These are phyloP conservation scores for Melanchra persicariae DNA, from an alignment of 2,888 invertebrate species.

Conservation along the genomic window DNA sequence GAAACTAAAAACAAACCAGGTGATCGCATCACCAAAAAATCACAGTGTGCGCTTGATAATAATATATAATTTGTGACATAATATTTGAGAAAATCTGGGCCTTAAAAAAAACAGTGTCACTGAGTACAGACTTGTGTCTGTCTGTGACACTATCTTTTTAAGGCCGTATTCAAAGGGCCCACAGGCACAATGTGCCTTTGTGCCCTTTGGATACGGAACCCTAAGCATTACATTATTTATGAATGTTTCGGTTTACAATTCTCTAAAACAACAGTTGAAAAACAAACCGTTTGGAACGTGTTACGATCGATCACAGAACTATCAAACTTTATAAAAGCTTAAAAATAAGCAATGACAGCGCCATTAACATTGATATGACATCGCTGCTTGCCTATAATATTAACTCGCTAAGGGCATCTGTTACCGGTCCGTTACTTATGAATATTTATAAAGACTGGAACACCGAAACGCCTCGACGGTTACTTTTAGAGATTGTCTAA, in stretches of 20 bases:
- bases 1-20: no score
- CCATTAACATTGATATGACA: conserved; percentile 48
- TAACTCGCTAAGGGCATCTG: conserved; percentile 34
- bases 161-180: no score
- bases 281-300: conserved; percentile 6
- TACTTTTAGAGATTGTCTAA: no score
- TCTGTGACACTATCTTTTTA: no score
- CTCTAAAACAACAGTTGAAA: conserved; percentile 7
- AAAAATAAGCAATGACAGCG: conserved; percentile 43
- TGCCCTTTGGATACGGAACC: background rate
- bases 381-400: conserved; percentile 30
- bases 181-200: no score
- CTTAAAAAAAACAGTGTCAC: background rate
- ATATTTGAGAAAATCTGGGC: background rate
- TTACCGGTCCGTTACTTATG: conserved; percentile 51
- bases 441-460: conserved; percentile 47
- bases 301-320: conserved; percentile 52
- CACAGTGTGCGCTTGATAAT: no score
- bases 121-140: no score
- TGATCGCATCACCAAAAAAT: no score
- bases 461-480: background rate
- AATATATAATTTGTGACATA: background rate
- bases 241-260: conserved; percentile 3
- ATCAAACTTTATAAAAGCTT: conserved; percentile 50
- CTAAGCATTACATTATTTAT: background rate